A percentile compares a stretch with the other conserved stretches of the same genome.
Conservation (phyloP, 2,113 vertebrate genomes). For the Festucalex cinctus region DNA sequence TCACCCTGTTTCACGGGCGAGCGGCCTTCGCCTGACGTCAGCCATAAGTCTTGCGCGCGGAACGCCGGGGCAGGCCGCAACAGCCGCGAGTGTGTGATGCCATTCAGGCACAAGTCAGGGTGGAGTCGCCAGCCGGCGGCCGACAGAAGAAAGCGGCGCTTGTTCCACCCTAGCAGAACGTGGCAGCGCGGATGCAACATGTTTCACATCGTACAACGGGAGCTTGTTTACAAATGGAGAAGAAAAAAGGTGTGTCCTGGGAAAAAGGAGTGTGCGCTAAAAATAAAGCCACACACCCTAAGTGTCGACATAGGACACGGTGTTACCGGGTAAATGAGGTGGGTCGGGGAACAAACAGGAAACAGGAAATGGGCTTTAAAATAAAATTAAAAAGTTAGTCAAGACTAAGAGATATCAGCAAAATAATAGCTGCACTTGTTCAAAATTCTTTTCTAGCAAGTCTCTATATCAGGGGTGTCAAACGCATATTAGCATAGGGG, state of each 20-base stretch:
- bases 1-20: slow-evolving; percentile 13
- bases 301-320: slow-evolving; percentile 28
- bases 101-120: slow-evolving; percentile 48
- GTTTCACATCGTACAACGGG: slow-evolving; percentile 51
- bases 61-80: slow-evolving; percentile 27
- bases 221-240: slow-evolving; percentile 51
- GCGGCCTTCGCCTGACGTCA: slow-evolving; percentile 31
- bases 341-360: slow-evolving; percentile 56
- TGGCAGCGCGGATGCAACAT: slow-evolving; percentile 19
- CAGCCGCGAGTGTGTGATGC: slow-evolving; percentile 57
- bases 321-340: slow-evolving; percentile 58
- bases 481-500: too few relatives aligned
- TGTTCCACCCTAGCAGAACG: slow-evolving; percentile 43
- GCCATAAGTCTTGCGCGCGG: slow-evolving; percentile 45
- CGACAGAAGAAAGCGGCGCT: slow-evolving; percentile 55
- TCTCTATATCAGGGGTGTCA: too few relatives aligned
- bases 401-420: slow-evolving; percentile 21
- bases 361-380: slow-evolving; percentile 53
- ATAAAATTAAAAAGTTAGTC: slow-evolving; percentile 29
- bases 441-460: slow-evolving; percentile 10
- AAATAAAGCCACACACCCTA: slow-evolving; percentile 10
- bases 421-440: slow-evolving; percentile 48
- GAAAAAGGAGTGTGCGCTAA: slow-evolving; percentile 22
- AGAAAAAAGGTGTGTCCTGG: slow-evolving; percentile 21
- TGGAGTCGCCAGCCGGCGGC: slow-evolving; percentile 31